Evolutionary conservation across 2,113 vertebrate species (phyloP), one percentile per base, ranked within the genome.

Genomic region (Gavia stellata): DNA sequence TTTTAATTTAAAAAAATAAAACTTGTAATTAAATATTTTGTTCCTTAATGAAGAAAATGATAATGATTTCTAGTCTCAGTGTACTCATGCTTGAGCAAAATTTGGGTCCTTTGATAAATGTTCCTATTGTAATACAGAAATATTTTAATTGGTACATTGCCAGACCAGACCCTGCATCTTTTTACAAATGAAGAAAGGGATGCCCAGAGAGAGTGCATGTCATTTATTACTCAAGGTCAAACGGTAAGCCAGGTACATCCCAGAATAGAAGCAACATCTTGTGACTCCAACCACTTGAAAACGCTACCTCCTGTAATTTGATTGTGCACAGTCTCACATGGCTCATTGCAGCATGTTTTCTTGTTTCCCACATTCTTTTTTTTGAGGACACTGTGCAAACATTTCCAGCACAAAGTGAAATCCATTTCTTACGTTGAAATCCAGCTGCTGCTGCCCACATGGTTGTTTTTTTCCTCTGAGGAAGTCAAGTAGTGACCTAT

Each of bases 231-330:
- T 53, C 95, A 96, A 97, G 95, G 96, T 97, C 95, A 95, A 85
- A 90, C 9, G 5, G 70, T 87, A 91, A 94, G 81, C 79, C 91
- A 97, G 89, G 92, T 95, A 82, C 78, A 53, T 91, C 95, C 94
- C 81, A 91, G 91, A 97, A 97, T 96, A 96, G 96, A 82, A 97
- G 59, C 89, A 80, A 71, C 3, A 25, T 95, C 95, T 96, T 96
- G 94, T 97, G 94, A 97, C 91, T 92, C 1, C 2, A 92, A 92
- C 83, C 16, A 14, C 86, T 88, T 84, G 81, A 96, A 96, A 97
- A 90, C 36, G 84, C 94, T 95, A 74, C 93, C 93, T 97, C 91
- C 87, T 95, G 91, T 97, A 96, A 96, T 94, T 94, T 96, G 93
- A 95, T 97, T 95, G 94, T 97, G 91, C 92, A 87, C 81, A 28